Percentiles rank a stretch among this genome's conserved stretches.
phyloP scores from a whole-genome alignment of 2,888 invertebrate species.

The Plagodis pulveraria region DNA sequence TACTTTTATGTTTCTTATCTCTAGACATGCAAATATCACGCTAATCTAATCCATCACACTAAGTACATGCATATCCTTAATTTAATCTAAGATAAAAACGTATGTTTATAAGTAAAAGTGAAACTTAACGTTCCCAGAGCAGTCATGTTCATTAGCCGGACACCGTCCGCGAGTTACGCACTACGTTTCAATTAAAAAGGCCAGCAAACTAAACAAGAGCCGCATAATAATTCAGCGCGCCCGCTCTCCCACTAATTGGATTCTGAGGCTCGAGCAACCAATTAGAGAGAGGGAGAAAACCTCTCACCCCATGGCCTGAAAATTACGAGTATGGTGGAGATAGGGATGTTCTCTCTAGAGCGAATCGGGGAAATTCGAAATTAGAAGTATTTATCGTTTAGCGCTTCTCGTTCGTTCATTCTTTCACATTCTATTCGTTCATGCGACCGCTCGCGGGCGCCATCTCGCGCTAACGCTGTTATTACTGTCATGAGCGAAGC shows the following conservation, averaged over 20 bases:
- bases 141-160: constrained; percentile 54
- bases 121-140: constrained; percentile 47
- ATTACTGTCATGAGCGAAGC: constrained; percentile 59
- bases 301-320: constrained; percentile 20
- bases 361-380: constrained; percentile 24
- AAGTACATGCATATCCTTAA: not conserved
- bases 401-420: constrained; percentile 29
- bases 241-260: constrained; percentile 74
- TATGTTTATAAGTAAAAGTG: constrained; percentile 27
- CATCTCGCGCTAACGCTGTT: constrained; percentile 44
- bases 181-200: constrained; percentile 77
- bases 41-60: too few species aligned
- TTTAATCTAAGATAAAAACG: constrained; percentile 23
- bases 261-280: constrained; percentile 69
- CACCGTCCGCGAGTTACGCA: constrained; percentile 61
- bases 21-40: too few species aligned
- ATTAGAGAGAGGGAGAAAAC: constrained; percentile 68
- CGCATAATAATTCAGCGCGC: constrained; percentile 72
- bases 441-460: constrained; percentile 32
- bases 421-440: constrained; percentile 7
- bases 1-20: too few species aligned
- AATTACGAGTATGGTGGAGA: constrained; percentile 38
- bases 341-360: constrained; percentile 32
- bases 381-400: constrained; percentile 30
- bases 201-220: constrained; percentile 71